Conservation (phyloP, 2,888 invertebrate species). For the Acronicta psi region DNA sequence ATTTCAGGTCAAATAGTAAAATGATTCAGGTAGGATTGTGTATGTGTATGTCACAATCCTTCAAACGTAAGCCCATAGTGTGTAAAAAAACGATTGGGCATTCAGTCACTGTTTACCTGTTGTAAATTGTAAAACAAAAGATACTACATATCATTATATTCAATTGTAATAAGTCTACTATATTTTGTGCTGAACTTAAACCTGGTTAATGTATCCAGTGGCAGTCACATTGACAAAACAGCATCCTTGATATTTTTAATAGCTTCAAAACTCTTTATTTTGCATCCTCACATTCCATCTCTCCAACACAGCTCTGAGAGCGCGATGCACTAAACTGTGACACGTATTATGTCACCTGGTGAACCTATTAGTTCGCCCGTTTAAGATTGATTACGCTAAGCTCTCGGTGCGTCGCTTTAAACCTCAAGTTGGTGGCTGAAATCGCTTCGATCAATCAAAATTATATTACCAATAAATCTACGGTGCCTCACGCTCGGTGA, state of each 20-base stretch:
- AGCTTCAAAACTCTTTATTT: not conserved
- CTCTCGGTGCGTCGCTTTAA: slow-evolving; percentile 72
- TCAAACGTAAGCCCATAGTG: no score
- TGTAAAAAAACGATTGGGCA: no score
- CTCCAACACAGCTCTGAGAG: not conserved
- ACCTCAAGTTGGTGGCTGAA: slow-evolving; percentile 70
- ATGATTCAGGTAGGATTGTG: no score
- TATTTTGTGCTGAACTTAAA: no score
- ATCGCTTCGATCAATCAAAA: slow-evolving; percentile 86
- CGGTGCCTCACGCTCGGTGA: slow-evolving; percentile 72
- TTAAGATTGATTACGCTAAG: slow-evolving; percentile 73
- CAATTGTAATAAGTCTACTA: no score
- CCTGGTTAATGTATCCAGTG: no score
- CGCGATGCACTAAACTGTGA: slow-evolving; percentile 42
- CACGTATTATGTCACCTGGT: slow-evolving; percentile 46
- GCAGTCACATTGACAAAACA: no score
- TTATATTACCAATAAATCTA: slow-evolving; percentile 88
- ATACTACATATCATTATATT: no score
- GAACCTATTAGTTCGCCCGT: slow-evolving; percentile 57
- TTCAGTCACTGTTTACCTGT: no score
- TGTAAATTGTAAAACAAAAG: no score
- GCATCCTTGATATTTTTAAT: not conserved
- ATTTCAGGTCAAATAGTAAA: no score
- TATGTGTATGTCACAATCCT: no score
- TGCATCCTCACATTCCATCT: not conserved